Base-by-base conservation (phyloP, 2,888 invertebrate species). In the Drosophila demipolita region DNA sequence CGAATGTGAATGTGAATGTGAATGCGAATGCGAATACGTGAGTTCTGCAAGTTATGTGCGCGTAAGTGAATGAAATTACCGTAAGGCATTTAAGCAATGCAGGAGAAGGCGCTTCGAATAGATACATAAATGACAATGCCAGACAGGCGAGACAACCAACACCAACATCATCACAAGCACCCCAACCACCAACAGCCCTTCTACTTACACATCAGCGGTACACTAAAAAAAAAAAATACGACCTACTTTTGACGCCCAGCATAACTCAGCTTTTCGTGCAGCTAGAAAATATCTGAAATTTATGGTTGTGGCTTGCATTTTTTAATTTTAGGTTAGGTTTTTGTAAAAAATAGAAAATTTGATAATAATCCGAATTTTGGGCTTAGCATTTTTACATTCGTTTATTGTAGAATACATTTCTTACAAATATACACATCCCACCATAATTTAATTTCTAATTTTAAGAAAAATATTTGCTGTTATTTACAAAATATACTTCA, bases 31-130 rank as follows among this genome's bases (percentile, higher is more conserved):
- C 78, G 90, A 87, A 83, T 90, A 92, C 91, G 91, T 92, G 92
- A 90, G 91, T 85, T 91, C 91, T 90, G 90, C 90, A 86, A 88
- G 87, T 91, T 92, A 91, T 90, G 91, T 88, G 87, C 84, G 86
- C 82, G 83, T 91, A 92, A 91, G 91, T 91, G 92, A 91, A 91
- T 91, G 91, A 91, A 91, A 91, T 81, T 89, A 91, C 91, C 91
- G 85, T 87, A 90, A 91, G 91, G 92, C 88, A 91, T 91, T 92
- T 91, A 88, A 83, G 87, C 87, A 89, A 90, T 89, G 89, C 90
- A 88, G 66, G 80, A 83, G 55, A 20, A 78, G 73, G 60, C 77
- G 73, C 82, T 62, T 61, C 78, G 87, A 89, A 89, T 85, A 90
- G 90, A 87, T 87, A 84, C 87, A 88, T 90, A 87, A 86, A 83